Conservation (phyloP, 2,113 vertebrate genomes). For the Solea solea region DNA sequence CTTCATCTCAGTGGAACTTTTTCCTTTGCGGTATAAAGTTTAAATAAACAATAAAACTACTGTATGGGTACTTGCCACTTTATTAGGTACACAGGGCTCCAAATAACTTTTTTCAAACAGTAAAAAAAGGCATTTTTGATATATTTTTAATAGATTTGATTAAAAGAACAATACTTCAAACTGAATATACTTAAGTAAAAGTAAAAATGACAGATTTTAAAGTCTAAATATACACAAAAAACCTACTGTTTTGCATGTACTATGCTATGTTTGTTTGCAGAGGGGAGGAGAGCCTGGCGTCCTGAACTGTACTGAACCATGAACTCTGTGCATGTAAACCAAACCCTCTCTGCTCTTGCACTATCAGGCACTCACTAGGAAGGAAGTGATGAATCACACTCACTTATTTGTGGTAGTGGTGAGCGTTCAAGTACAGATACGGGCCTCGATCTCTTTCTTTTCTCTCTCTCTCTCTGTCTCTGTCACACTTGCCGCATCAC, state of each 20-base stretch:
- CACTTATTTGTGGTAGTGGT: constrained; percentile 70
- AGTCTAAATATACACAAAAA: no score
- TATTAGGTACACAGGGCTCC: no score
- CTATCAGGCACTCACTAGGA: constrained; percentile 67
- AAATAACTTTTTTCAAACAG: no score
- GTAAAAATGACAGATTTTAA: no score
- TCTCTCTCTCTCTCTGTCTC: neutral
- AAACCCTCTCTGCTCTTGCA: constrained; percentile 59
- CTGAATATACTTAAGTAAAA: no score
- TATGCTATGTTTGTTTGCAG: constrained; percentile 13
- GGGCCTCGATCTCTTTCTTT: constrained; percentile 20
- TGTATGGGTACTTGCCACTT: no score
- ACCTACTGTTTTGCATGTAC: neutral
- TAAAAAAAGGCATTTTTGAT: no score
- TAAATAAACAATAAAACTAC: no score
- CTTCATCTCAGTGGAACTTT: no score
- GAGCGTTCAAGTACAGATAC: constrained; percentile 64
- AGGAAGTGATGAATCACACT: constrained; percentile 79
- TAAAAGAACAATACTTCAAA: no score
- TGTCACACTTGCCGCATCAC: constrained; percentile 54
- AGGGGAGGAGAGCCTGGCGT: constrained; percentile 33
- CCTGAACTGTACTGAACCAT: constrained; percentile 36
- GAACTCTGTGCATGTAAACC: constrained; percentile 3
- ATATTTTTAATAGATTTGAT: no score
- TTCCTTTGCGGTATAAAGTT: no score